Evolutionary conservation across 2,113 vertebrate genomes (phyloP).

Genomic region (Tenebrosternarchus preto): DNA sequence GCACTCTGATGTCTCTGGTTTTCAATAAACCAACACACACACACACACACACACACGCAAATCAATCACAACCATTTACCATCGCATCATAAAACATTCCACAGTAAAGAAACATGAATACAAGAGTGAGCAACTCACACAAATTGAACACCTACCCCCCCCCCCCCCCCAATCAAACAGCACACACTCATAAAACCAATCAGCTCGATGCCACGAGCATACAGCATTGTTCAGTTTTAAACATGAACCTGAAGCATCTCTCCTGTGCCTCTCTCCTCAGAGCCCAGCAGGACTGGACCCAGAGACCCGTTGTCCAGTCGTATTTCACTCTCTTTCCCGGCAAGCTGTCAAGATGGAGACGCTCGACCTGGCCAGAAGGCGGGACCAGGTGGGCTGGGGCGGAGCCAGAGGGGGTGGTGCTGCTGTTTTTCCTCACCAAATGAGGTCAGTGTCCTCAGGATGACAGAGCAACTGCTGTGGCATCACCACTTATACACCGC

Average conservation of each 20-base stretch:
- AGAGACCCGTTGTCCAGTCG: conserved; percentile 73
- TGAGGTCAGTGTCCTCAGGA: background rate
- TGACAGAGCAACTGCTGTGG: background rate
- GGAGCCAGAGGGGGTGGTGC: background rate
- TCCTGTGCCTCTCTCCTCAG: background rate
- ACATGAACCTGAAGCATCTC: too few relatives aligned
- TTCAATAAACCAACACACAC: conserved; percentile 51
- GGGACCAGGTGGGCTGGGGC: too few relatives aligned
- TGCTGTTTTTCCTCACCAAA: background rate
- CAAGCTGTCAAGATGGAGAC: too few relatives aligned
- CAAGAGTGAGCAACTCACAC: conserved; percentile 60
- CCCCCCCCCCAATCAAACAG: background rate
- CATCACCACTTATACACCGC: background rate
- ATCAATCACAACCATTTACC: conserved; percentile 69
- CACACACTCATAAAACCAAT: too few relatives aligned
- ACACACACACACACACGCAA: conserved; percentile 54
- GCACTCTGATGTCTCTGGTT: conserved; percentile 73
- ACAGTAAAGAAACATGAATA: conserved; percentile 70
- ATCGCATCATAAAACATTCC: conserved; percentile 70
- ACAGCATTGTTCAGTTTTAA: too few relatives aligned
- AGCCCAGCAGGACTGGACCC: conserved; percentile 44
- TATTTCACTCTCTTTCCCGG: conserved; percentile 70
- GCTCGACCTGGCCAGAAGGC: too few relatives aligned
- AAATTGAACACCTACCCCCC: background rate
- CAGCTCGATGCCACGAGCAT: too few relatives aligned